Evolutionary conservation across 2,797 vertebrate species (phyloP).

Genomic region (Calcarius lapponicus): DNA sequence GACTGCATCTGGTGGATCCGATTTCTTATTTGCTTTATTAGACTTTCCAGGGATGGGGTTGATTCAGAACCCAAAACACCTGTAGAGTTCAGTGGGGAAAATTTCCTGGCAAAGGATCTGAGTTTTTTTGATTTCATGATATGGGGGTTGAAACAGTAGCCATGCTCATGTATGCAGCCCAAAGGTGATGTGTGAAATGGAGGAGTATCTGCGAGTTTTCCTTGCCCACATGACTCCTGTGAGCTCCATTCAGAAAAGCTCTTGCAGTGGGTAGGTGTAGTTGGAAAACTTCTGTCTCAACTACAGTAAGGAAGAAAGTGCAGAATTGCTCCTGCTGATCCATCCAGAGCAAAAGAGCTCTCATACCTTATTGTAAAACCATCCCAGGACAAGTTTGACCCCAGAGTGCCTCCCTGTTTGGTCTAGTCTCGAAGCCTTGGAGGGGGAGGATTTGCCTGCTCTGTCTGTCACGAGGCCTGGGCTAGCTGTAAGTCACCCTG

Average conservation of each 20-base stretch:
- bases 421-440: not conserved
- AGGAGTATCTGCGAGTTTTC: not conserved
- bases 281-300: not conserved
- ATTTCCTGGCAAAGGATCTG: not conserved
- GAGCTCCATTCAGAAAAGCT: not conserved
- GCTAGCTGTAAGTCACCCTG: not conserved
- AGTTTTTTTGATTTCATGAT: not conserved
- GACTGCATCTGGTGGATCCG: not conserved
- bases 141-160: accelerated
- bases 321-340: not conserved
- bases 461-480: not conserved
- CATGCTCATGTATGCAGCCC: not conserved
- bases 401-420: not conserved
- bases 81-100: not conserved
- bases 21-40: not conserved
- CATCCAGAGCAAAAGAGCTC: not conserved
- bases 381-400: not conserved
- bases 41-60: not conserved
- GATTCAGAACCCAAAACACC: not conserved
- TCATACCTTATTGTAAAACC: not conserved
- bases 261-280: not conserved
- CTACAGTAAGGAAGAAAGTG: not conserved
- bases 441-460: not conserved
- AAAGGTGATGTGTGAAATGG: not conserved
- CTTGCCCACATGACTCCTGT: not conserved